These are phyloP conservation scores for Anolis sagrei DNA, from an alignment of 2,113 vertebrate genomes.

Conservation along the genomic window DNA sequence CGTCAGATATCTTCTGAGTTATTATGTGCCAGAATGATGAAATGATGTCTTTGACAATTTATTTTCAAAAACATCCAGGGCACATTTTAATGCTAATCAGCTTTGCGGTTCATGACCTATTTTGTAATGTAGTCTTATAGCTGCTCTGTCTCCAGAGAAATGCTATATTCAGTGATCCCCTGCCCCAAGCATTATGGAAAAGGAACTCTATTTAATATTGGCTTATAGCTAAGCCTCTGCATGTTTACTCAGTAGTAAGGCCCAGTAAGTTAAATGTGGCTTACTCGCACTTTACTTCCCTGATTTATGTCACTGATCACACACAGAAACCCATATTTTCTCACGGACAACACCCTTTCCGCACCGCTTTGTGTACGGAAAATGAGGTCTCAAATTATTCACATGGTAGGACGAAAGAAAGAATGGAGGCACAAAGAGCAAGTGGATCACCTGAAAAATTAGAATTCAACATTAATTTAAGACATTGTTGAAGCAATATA, in stretches of 20 bases:
- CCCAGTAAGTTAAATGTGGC: not conserved
- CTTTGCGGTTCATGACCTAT: conserved; percentile 57
- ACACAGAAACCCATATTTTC: not conserved
- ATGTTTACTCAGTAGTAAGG: not conserved
- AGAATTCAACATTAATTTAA: conserved; percentile 6
- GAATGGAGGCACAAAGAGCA: not conserved
- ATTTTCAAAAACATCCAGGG: conserved; percentile 54
- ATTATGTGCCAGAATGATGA: conserved; percentile 29
- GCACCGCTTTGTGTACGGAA: not conserved
- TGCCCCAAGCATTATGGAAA: not conserved
- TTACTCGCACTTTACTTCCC: not conserved
- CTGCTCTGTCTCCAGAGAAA: conserved; percentile 60
- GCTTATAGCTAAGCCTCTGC: not conserved
- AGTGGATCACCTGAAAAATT: not conserved
- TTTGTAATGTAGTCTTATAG: conserved; percentile 58
- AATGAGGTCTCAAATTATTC: not conserved
- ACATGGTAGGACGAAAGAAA: not conserved
- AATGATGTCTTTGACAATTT: conserved; percentile 2
- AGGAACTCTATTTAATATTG: too few species aligned
- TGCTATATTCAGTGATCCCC: not conserved
- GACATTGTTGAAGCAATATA: not conserved
- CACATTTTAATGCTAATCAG: conserved; percentile 9
- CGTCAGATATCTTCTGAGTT: conserved; percentile 28
- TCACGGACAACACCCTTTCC: not conserved
- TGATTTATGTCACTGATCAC: not conserved